Evolutionary conservation across 92 coral and sea anemone genomes (phyloP).

Genomic region (Zoanthus sociatus): DNA sequence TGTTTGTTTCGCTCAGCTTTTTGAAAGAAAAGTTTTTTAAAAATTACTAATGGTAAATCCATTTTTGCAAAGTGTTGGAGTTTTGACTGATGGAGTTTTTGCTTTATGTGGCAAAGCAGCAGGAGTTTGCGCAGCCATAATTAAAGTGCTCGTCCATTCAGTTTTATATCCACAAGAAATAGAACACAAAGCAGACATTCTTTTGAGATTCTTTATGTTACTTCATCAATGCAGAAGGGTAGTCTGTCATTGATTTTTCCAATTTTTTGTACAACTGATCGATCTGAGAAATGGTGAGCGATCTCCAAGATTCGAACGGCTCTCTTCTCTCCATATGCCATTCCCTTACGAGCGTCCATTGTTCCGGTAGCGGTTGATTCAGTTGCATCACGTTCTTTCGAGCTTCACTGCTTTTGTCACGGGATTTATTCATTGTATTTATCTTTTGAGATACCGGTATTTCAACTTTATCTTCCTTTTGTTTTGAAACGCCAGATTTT

Average conservation of each 20-base stretch:
- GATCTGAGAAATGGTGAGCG: constrained; percentile 78
- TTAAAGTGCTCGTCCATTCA: neutral
- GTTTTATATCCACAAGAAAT: neutral
- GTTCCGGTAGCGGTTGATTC: constrained; percentile 77
- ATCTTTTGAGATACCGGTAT: neutral
- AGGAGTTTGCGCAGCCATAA: no score
- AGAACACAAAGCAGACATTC: neutral
- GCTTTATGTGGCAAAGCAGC: no score
- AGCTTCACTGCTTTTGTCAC: constrained; percentile 36
- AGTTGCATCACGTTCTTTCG: constrained; percentile 48
- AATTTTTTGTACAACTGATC: constrained; percentile 73
- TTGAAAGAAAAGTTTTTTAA: no score
- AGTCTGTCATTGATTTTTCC: constrained; percentile 68
- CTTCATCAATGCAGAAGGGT: constrained; percentile 72
- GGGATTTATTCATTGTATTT: constrained; percentile 22
- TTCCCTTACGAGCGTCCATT: constrained; percentile 90
- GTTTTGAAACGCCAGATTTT: neutral
- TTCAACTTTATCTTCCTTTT: neutral
- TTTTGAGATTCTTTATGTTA: constrained; percentile 19
- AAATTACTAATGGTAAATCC: no score
- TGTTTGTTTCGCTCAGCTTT: no score
- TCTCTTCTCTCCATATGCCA: constrained; percentile 88
- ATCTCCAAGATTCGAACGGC: constrained; percentile 84
- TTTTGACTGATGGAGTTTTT: no score
- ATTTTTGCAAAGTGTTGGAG: no score